Conservation (phyloP, 2,888 invertebrate genomes). For the Brachypalpus laphriformis region DNA sequence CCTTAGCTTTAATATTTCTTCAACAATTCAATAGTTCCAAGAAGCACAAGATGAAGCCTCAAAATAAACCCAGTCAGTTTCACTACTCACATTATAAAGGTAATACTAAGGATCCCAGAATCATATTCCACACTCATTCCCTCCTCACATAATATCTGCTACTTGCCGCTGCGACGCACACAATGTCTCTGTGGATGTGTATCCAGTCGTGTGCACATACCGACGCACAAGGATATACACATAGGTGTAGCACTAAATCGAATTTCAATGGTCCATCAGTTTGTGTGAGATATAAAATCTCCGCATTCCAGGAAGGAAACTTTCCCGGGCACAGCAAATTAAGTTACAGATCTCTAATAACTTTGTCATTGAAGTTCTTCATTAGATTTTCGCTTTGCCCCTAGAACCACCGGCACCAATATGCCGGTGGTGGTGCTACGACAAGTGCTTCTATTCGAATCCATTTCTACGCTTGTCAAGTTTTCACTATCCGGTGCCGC, state of each 20-base stretch:
- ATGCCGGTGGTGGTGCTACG: conserved; percentile 11
- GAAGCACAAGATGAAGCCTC: background rate
- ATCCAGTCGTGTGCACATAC: background rate
- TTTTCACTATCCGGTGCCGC: conserved; percentile 33
- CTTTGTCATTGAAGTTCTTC: conserved; percentile 72
- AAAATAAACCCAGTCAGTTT: background rate
- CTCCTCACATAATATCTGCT: background rate
- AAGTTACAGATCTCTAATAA: conserved; percentile 72
- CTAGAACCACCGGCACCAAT: background rate
- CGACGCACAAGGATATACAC: background rate
- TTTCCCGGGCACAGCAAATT: conserved; percentile 63
- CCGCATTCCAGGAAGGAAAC: conserved; percentile 57
- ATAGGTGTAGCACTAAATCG: conserved; percentile 33
- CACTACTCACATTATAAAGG: conserved; percentile 5
- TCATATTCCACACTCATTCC: background rate
- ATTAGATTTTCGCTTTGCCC: conserved; percentile 58
- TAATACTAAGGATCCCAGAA: background rate
- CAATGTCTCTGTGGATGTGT: background rate
- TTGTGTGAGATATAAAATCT: conserved; percentile 49
- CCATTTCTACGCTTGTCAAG: conserved; percentile 59
- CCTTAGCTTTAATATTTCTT: background rate
- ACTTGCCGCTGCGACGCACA: background rate
- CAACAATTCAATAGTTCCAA: background rate
- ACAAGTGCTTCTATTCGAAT: conserved; percentile 49
- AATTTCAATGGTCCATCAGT: conserved; percentile 66